phyloP scores from a whole-genome alignment of 2,888 invertebrate genomes.

The Ormia ochracea region DNA sequence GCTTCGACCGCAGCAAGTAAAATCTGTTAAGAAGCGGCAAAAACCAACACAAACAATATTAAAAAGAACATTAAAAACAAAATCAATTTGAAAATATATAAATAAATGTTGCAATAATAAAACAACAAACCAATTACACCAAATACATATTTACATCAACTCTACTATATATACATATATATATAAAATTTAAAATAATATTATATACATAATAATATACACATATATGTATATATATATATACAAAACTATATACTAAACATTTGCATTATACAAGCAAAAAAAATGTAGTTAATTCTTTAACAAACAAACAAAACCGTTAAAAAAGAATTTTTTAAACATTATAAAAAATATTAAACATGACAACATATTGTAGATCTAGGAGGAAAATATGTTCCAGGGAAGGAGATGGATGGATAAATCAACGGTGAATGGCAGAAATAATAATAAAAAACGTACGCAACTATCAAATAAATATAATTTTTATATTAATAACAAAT shows the following conservation, averaged over 20 bases:
- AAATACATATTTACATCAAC: constrained; percentile 64
- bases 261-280: constrained; percentile 60
- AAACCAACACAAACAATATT: constrained; percentile 55
- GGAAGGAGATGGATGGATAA: constrained; percentile 8
- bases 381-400: not conserved
- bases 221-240: constrained; percentile 66
- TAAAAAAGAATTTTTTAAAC: constrained; percentile 67
- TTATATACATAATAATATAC: constrained; percentile 60
- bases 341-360: constrained; percentile 62
- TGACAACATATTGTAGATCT: constrained; percentile 19
- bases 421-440: not conserved
- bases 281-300: constrained; percentile 4
- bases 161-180: constrained; percentile 56
- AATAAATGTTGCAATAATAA: constrained; percentile 58
- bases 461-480: constrained; percentile 18
- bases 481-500: constrained; percentile 32
- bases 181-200: constrained; percentile 56
- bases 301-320: constrained; percentile 48
- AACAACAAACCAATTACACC: constrained; percentile 63
- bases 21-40: constrained; percentile 62
- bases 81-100: constrained; percentile 49
- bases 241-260: constrained; percentile 64
- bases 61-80: constrained; percentile 25
- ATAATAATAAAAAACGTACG: constrained; percentile 36
- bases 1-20: constrained; percentile 70